Base-by-base conservation (phyloP, 2,113 vertebrate species). In the Lophotis ruficrista region DNA sequence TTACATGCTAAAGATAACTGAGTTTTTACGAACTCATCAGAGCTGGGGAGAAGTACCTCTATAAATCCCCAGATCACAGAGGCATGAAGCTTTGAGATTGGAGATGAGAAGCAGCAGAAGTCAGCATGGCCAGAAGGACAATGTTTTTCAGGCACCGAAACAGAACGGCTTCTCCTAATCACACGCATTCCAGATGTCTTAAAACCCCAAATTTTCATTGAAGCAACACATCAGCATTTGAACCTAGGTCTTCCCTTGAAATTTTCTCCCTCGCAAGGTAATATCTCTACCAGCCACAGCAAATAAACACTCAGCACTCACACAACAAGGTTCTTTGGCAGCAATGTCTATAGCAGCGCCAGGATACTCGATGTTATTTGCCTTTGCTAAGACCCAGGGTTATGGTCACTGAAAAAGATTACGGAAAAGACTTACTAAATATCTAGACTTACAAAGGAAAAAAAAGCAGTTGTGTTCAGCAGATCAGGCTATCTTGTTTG, bases 121-220 rank as follows among this genome's bases (percentile, higher is more conserved):
- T 35, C 27, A 53, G 27, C 30, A 2, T 0, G 7, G 6, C 65
- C 43, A 60, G 53, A 94, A 85, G 33, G 21, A 43, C 4, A 9
- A 22, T 0, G 2, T 24, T 60, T 80, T 61, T 6, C 61, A 2
- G 1, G 41, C 45, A 48, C 13, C 0, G 1, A 53, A 92, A 61
- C 10, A 33, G n/a, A 61, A 54, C 0, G 10, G 10, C n/a, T 50
- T 86, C 54, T 82, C 12, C 31, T 48, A 21, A 83, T 38, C 45
- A 12, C 47, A 57, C 0, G 1, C 43, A 12, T 21, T 64, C 38
- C 45, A 78, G 8, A 7, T 6, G 37, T 5, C 10, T 80, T 45
- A 71, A 65, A 83, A 53, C 0, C 0, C 2, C 12, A 38, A 62
- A 37, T 15, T 27, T 54, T 47, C 23, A 23, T 33, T 33, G 12